Conservation (phyloP, 2,888 invertebrate genomes). For the Muscina levida region DNA sequence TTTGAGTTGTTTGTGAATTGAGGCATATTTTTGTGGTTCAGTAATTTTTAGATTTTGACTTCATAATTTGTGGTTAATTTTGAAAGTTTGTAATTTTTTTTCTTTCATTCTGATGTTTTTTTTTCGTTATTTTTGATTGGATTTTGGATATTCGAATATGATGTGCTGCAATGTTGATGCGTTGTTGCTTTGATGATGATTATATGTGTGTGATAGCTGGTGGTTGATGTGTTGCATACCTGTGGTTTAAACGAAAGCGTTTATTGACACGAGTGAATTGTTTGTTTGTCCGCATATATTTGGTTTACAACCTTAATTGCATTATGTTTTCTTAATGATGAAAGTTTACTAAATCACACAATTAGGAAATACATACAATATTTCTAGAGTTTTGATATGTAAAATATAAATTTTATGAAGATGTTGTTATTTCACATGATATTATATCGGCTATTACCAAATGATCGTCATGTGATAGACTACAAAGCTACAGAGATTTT, state of each 20-base stretch:
- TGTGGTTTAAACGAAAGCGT: background rate
- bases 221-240: conserved; percentile 12
- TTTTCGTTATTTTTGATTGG: background rate
- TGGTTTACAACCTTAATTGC: too few relatives aligned
- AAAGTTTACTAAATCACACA: too few relatives aligned
- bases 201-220: background rate
- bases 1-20: background rate
- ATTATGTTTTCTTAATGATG: too few relatives aligned
- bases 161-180: background rate
- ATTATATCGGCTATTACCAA: too few relatives aligned
- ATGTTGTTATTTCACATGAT: too few relatives aligned
- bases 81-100: background rate
- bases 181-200: background rate
- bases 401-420: too few relatives aligned
- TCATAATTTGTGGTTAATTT: conserved; percentile 26
- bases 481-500: too few relatives aligned
- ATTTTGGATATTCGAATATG: background rate
- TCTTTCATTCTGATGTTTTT: background rate
- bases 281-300: too few relatives aligned
- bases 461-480: too few relatives aligned
- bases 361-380: too few relatives aligned
- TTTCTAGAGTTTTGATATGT: too few relatives aligned
- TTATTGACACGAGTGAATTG: conserved; percentile 5
- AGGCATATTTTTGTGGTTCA: conserved; percentile 53
- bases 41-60: conserved; percentile 36